Base-by-base conservation (phyloP, 2,888 invertebrate genomes). In the Taenaris catops region DNA sequence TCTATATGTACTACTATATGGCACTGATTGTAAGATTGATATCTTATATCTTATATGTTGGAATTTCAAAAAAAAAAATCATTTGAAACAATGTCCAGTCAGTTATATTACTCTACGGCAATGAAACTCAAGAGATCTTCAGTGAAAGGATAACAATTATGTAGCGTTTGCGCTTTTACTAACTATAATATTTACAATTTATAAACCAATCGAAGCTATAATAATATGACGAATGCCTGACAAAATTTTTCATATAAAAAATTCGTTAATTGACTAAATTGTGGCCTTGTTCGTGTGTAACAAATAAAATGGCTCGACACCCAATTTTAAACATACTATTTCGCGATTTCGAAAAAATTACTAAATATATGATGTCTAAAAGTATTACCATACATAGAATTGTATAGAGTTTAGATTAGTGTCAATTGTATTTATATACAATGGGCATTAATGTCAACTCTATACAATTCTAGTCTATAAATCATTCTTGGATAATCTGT, bases 111-210 rank as follows among this genome's bases (percentile, higher is more conserved):
- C 58, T 74, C 68, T 49, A 51, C 75, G 86, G 83, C 84, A 79
- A 64, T 70, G 74, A 79, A 81, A 76, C 68, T 66, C 84, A 80
- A 86, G 86, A 86, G 86, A 86, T 86, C 86, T 86, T 86, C 58
- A 79, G 86, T 86, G 86, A 86, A 86, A 86, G 86, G 75, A 84
- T 76, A 86, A 84, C 83, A 80, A 86, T n/a, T n/a, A n/a, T 68
- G 65, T 64, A 68, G 74, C 81, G 62, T 54, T 67, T 53, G 66
- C 76, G 75, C 76, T 58, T 55, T 58, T 63, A 58, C 41, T 5
- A 48, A 40, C 49, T 60, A 55, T n/a, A 49, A 38, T 66, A 68
- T 72, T 53, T 68, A 71, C 70, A 74, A 47, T 38, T 49, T 31
- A 31, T 17, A 34, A n/a, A 52, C 20, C 34, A 25, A 25, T 29